Evolutionary conservation across 2,797 vertebrate genomes (phyloP).

Genomic region (Notolabrus celidotus): DNA sequence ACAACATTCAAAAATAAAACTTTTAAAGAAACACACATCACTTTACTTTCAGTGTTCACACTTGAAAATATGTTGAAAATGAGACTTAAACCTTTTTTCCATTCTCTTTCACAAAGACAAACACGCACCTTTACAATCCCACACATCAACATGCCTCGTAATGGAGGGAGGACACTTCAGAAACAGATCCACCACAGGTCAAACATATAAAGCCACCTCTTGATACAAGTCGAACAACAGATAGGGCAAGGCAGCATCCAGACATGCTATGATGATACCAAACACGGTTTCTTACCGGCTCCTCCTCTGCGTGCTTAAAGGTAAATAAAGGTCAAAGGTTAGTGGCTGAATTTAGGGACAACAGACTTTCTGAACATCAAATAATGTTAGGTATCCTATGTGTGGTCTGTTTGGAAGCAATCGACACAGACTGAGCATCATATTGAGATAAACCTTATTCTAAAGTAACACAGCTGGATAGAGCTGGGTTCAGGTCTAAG

Average conservation of each 20-base stretch:
- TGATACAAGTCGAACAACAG: slow-evolving; percentile 16
- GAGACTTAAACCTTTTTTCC: neutral
- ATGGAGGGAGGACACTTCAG: neutral
- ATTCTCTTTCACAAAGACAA: neutral
- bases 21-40: neutral
- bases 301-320: slow-evolving; percentile 97
- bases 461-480: neutral
- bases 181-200: slow-evolving; percentile 3
- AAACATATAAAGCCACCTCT: slow-evolving; percentile 17
- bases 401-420: too few species aligned
- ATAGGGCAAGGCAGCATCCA: slow-evolving; percentile 39
- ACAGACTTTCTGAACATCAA: neutral
- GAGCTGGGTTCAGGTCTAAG: neutral
- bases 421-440: too few species aligned
- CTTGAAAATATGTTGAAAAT: neutral
- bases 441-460: neutral
- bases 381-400: too few species aligned
- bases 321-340: slow-evolving; percentile 85
- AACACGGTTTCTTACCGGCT: slow-evolving; percentile 91
- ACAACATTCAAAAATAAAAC: neutral
- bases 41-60: neutral
- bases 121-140: slow-evolving; percentile 11
- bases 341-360: slow-evolving; percentile 68
- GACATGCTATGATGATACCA: slow-evolving; percentile 52
- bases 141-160: slow-evolving; percentile 18